A percentile compares a stretch with the other conserved stretches of the same genome.
Conservation (phyloP, 2,888 invertebrate genomes). For the Adela reaumurella region DNA sequence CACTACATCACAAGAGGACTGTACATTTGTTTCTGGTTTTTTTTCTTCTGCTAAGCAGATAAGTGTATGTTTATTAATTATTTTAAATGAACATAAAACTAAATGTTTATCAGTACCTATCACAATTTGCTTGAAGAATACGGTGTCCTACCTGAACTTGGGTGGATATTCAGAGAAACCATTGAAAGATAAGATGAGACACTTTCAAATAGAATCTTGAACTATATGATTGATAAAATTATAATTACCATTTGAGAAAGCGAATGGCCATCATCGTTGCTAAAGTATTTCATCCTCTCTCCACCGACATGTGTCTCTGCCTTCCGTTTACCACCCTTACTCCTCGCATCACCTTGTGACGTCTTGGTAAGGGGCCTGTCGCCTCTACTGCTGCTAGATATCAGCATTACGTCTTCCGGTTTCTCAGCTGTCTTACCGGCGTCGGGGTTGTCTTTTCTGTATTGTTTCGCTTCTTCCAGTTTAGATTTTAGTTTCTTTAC, state of each 20-base stretch:
- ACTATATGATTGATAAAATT: too few relatives aligned
- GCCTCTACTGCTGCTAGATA: conserved; percentile 65
- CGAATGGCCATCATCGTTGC: conserved; percentile 85
- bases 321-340: conserved; percentile 50
- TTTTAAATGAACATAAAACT: too few relatives aligned
- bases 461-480: conserved; percentile 66
- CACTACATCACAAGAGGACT: too few relatives aligned
- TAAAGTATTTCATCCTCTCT: conserved; percentile 77
- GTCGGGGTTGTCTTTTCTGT: conserved; percentile 38
- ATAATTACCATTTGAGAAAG: conserved; percentile 73
- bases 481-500: conserved; percentile 69
- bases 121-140: too few relatives aligned
- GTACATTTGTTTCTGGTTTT: too few relatives aligned
- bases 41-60: too few relatives aligned
- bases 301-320: conserved; percentile 70
- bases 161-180: too few relatives aligned
- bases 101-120: too few relatives aligned
- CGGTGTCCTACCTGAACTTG: too few relatives aligned
- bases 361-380: conserved; percentile 60
- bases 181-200: too few relatives aligned
- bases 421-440: conserved; percentile 24
- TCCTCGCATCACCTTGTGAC: conserved; percentile 32
- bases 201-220: too few relatives aligned
- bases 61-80: too few relatives aligned
- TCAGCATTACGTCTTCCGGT: conserved; percentile 61